Evolutionary conservation across 2,888 invertebrate genomes (phyloP).

Genomic region (Caradrina clavipalpis): DNA sequence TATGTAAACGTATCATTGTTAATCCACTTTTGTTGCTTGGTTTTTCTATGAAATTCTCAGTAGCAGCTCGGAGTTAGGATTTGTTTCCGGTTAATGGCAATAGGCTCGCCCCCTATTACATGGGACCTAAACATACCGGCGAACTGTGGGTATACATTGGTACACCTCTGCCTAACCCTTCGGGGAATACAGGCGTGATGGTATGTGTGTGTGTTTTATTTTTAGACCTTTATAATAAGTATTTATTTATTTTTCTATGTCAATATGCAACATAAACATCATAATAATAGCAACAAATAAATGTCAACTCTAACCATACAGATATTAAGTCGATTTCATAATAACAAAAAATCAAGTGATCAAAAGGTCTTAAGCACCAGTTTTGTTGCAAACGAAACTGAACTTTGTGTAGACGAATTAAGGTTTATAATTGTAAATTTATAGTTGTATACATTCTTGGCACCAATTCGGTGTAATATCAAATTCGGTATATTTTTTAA

Average conservation of each 20-base stretch:
- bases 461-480: conserved; percentile 38
- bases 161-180: too few species aligned
- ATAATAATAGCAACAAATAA: not conserved
- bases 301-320: not conserved
- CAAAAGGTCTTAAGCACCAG: conserved; percentile 18
- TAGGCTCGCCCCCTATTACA: too few species aligned
- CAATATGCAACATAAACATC: not conserved
- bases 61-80: too few species aligned
- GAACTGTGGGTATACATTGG: too few species aligned
- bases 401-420: conserved; percentile 15
- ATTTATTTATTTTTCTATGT: not conserved
- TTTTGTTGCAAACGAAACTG: conserved; percentile 41
- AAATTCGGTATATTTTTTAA: conserved; percentile 61
- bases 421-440: conserved; percentile 44
- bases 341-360: not conserved
- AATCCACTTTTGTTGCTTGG: too few species aligned
- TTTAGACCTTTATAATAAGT: too few species aligned
- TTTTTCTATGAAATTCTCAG: too few species aligned
- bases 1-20: too few species aligned
- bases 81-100: too few species aligned
- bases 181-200: too few species aligned
- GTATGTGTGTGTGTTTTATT: too few species aligned
- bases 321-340: not conserved
- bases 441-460: conserved; percentile 25
- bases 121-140: too few species aligned